Base-by-base conservation (phyloP, 1,140 invertebrate species). In the Monomorium pharaonis region DNA sequence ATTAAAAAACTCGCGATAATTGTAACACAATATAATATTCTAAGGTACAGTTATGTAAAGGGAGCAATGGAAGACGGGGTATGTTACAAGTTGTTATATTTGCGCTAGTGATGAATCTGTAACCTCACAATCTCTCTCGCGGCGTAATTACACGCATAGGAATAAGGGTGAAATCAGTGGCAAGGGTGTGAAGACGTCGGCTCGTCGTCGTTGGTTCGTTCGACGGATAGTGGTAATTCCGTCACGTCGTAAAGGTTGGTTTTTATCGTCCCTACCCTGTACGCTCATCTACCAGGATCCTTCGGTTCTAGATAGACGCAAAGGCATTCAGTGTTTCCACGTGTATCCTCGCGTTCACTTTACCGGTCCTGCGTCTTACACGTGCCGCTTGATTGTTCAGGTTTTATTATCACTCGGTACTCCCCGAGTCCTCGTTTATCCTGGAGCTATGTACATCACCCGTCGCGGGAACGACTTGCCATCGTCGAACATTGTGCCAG, bases 161-260 rank as follows among this genome's bases (percentile, higher is more conserved):
- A 89, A 85, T 86, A 85, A 87, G 88, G 78, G 44, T 87, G 47
- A 86, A 86, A 84, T 81, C 86, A 63, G 77, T 62, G 62, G 74
- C 10, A 60, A 49, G 70, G 84, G 54, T 16, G 54, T 16, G 67
- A 69, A 62, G 47, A 44, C 42, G 24, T 27, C 58, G n/a, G 60
- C 24, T 65, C 60, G 67, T 78, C 69, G 69, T 72, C 77, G 56
- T 81, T 86, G 88, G 83, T 89, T 90, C 90, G 88, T 88, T 83
- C 86, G 84, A 56, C 74, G 86, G 88, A 93, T 91, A 87, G 88
- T 86, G 88, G 91, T 92, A 93, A 93, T 93, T 93, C 87, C 92
- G 92, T 92, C 91, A 92, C 89, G 87, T 89, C 91, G 89, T 93
- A 93, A 93, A 93, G 92, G 91, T 92, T 92, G 85, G 86, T 92